Conservation (phyloP, 2,797 vertebrate species). For the Sylvilagus floridanus region DNA sequence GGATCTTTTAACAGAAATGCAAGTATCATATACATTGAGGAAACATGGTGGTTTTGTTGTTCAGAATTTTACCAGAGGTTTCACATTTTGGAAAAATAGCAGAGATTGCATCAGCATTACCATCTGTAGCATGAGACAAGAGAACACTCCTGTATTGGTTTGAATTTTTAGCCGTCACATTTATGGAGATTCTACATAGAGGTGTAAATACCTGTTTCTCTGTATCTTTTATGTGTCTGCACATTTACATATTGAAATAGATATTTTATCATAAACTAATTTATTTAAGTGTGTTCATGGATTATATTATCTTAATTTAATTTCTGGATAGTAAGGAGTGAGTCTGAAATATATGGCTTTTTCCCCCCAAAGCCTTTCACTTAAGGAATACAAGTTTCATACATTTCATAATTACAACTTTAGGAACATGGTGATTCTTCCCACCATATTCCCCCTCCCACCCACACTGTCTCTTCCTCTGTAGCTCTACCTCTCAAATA, state of each 20-base stretch:
- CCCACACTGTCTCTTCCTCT: too few relatives aligned
- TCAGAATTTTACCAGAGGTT: constrained; percentile 47
- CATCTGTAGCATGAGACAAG: neutral
- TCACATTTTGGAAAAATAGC: constrained; percentile 31
- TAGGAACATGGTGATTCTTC: too few relatives aligned
- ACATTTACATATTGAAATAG: constrained; percentile 6
- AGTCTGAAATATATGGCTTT: neutral
- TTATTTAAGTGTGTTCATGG: neutral
- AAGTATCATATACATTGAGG: neutral
- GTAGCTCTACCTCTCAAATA: too few relatives aligned
- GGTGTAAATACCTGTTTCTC: neutral
- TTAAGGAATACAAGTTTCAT: too few relatives aligned
- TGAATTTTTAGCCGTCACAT: neutral
- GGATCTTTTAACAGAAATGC: constrained; percentile 49
- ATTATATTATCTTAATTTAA: neutral
- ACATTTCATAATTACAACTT: too few relatives aligned
- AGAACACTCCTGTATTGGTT: neutral
- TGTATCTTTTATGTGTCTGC: neutral
- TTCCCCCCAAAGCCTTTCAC: too few relatives aligned
- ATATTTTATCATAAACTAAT: neutral
- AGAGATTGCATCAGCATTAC: neutral
- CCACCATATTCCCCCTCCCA: too few relatives aligned
- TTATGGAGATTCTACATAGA: neutral
- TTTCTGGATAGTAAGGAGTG: constrained; percentile 20
- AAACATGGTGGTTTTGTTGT: neutral